Base-by-base conservation (phyloP, 1,140 invertebrate genomes). In the Drosophila ironensis region DNA sequence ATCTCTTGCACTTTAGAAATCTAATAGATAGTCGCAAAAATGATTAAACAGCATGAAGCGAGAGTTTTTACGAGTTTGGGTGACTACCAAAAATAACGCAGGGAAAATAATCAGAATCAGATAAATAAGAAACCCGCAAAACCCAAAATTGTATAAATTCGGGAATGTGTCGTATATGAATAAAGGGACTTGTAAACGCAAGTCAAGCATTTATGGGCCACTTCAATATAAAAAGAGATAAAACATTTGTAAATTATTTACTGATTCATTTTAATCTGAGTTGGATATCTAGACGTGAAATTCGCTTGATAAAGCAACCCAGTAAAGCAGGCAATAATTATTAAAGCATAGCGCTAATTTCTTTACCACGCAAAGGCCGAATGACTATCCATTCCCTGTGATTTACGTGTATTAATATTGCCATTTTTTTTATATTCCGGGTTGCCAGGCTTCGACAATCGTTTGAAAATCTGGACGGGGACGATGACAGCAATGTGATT, bases 401-500 rank as follows among this genome's bases (percentile, higher is more conserved):
- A n/a, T n/a, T n/a, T n/a, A n/a, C n/a, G n/a, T n/a, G n/a, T n/a
- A n/a, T n/a, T n/a, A n/a, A n/a, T n/a, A n/a, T n/a, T n/a, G n/a
- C n/a, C n/a, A n/a, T 22, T 22, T 22, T 22, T 22, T 22, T 3
- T 3, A 22, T 22, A 3, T 22, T 22, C 20, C 3, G 27, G 2
- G 22, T 3, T 41, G 25, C 1, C 80, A 92, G 93, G 90, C 87
- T 94, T 40, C 91, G 92, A 69, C 93, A 92, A 71, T 94, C 93
- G 5, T 91, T 93, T 78, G 94, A 94, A 82, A 93, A 94, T 72
- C 91, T 93, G 24, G 92, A 92, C 61, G 91, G 91, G 60, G 69
- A 78, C 14, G 91, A 91, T 71, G 91, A 87, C 5, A 93, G 94
- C 74, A 74, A 73, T 41, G 94, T 94, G 2, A 82, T 95, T 54